Conservation (phyloP, 1,140 invertebrate genomes). For the Hetaerina americana region DNA sequence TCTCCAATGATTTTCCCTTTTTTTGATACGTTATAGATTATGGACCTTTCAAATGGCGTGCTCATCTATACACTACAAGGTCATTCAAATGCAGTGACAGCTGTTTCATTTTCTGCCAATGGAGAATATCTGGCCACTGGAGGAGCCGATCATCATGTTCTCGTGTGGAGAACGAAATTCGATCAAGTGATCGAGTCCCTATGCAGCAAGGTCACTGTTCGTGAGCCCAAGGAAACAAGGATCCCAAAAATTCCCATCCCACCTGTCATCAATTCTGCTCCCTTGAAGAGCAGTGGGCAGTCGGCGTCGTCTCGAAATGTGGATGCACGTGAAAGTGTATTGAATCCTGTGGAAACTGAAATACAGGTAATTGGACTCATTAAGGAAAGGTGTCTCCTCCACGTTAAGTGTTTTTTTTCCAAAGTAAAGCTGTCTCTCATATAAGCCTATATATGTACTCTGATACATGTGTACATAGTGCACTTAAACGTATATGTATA, state of each 20-base stretch:
- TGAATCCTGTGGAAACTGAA: not conserved
- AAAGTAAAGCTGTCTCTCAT: too few relatives aligned
- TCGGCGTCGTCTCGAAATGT: too few relatives aligned
- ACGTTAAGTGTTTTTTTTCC: too few relatives aligned
- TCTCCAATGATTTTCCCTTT: too few relatives aligned
- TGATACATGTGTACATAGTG: too few relatives aligned
- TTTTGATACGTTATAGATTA: too few relatives aligned
- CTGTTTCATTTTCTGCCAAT: not conserved
- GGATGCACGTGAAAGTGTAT: not conserved
- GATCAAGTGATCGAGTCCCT: not conserved
- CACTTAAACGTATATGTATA: too few relatives aligned
- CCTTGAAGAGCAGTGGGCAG: not conserved
- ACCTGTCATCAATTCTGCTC: not conserved
- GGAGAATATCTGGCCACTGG: not conserved
- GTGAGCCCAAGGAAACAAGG: not conserved
- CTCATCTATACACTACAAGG: not conserved
- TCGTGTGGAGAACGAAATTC: not conserved
- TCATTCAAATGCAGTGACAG: not conserved
- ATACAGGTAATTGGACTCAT: not conserved
- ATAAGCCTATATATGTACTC: too few relatives aligned
- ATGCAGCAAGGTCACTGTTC: not conserved
- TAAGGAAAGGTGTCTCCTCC: too few relatives aligned
- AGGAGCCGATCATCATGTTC: not conserved
- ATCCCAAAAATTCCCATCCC: not conserved
- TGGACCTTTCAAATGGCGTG: not conserved